Base-by-base conservation (phyloP, 2,113 vertebrate genomes). In the Machaerirhynchus nigripectus region DNA sequence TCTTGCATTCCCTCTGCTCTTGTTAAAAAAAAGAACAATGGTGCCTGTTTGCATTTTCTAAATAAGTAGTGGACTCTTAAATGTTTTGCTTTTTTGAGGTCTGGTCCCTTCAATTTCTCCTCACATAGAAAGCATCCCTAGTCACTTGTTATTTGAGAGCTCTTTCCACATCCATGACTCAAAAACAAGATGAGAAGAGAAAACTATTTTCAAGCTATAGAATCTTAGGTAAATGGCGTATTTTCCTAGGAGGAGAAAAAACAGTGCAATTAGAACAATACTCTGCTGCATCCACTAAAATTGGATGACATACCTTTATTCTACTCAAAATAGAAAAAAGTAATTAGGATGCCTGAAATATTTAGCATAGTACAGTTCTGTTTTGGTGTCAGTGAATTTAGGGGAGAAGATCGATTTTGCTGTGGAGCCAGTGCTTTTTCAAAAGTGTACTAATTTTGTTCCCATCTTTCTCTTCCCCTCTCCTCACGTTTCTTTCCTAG, bases 401-500 rank as follows among this genome's bases (percentile, higher is more conserved):
- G 7, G 9, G 8, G 26, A 69, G 37, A 57, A 35, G 42, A 35
- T 73, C 53, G 33, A 39, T 18, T 63, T 26, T 8, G 4, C 22
- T 81, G 15, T 39, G 37, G 46, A 93, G 46, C 14, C 18, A 49
- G 1, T 86, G 50, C 5, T 65, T 90, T 91, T 68, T 83, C 27
- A 55, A 85, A 64, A 2, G 0, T 30, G 6, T 53, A 87, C 44
- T 94, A 90, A 95, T 91, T 69, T 88, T 90, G 30, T 89, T 86
- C 28, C 8, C 24, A 15, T 35, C 6, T 77, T 83, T 92, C 35
- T 89, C 44, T 71, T 70, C 31, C 90, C 90, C 74, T 96, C 75
- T 95, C 75, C 88, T 93, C 30, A 31, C 13, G 14, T 68, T 83
- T 74, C 69, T 84, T 50, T 50, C 33, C 44, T 97, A 99, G 99